Percentiles rank a stretch among this genome's conserved stretches.
Conservation (phyloP, 2,888 invertebrate species). For the Rambutsinella grinnellia region DNA sequence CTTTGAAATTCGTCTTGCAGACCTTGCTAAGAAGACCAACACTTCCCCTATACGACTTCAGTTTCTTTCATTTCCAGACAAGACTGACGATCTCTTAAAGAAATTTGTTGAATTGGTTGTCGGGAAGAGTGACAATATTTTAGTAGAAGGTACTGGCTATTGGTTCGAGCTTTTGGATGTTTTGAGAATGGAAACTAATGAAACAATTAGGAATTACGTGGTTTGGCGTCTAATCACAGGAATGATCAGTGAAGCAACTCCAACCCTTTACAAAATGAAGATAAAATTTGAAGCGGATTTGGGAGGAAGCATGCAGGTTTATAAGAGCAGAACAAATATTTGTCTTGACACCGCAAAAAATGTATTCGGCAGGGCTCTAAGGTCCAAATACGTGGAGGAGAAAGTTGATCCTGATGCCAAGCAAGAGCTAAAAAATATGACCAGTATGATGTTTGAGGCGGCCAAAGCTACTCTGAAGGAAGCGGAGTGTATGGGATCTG, state of each 20-base stretch:
- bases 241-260: slow-evolving; percentile 50
- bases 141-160: no score
- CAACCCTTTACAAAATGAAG: slow-evolving; percentile 57
- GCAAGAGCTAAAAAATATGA: slow-evolving; percentile 71
- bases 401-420: slow-evolving; percentile 56
- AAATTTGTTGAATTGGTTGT: slow-evolving; percentile 22
- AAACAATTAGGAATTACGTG: slow-evolving; percentile 52
- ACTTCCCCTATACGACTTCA: no score
- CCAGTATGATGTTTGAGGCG: no score
- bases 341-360: no score
- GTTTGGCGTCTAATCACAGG: slow-evolving; percentile 49
- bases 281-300: slow-evolving; percentile 59
- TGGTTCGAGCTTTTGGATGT: slow-evolving; percentile 8
- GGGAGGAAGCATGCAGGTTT: slow-evolving; percentile 55
- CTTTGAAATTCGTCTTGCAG: slow-evolving; percentile 47
- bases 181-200: slow-evolving; percentile 6
- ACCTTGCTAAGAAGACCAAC: not conserved
- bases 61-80: no score
- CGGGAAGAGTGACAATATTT: slow-evolving; percentile 44
- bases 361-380: slow-evolving; percentile 60
- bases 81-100: not conserved
- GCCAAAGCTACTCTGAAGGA: no score
- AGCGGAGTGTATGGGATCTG: no score
- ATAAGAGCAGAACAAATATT: slow-evolving; percentile 40
- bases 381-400: slow-evolving; percentile 54